Percentiles rank a stretch among this genome's conserved stretches.
phyloP scores from a whole-genome alignment of 1,140 invertebrate genomes.

The Hypsibius dujardini region DNA sequence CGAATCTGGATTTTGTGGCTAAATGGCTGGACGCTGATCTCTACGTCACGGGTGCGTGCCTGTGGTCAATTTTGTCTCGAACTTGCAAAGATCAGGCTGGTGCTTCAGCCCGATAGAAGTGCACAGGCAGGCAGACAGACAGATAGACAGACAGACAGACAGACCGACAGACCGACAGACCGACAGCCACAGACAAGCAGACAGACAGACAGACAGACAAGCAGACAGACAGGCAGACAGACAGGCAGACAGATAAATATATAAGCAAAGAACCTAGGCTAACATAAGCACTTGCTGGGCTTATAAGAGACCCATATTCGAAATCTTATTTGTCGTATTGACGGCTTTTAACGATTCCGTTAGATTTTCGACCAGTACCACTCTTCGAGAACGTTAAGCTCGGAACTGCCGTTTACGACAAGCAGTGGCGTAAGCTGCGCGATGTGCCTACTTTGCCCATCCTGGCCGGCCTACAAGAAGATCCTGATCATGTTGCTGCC shows the following conservation, averaged over 20 bases:
- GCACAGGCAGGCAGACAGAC: no score
- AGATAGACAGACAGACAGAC: no score
- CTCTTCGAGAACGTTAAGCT: slow-evolving; percentile 61
- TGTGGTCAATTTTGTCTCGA: no score
- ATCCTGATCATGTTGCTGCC: slow-evolving; percentile 60
- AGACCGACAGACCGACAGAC: no score
- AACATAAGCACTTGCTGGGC: not conserved
- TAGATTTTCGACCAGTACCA: slow-evolving; percentile 69
- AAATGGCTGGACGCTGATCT: slow-evolving; percentile 60
- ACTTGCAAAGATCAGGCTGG: no score
- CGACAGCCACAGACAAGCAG: no score
- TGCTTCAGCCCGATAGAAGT: no score
- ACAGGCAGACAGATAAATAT: not conserved
- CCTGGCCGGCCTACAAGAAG: slow-evolving; percentile 34
- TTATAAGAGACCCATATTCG: not conserved
- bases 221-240: not conserved
- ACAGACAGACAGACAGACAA: no score
- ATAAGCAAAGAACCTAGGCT: not conserved
- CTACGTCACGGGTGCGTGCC: slow-evolving; percentile 26
- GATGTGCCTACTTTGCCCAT: slow-evolving; percentile 22
- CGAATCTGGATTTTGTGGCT: slow-evolving; percentile 59
- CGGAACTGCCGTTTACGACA: slow-evolving; percentile 35
- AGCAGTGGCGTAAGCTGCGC: slow-evolving; percentile 29
- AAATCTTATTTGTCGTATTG: not conserved
- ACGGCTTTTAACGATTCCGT: not conserved